Conservation (phyloP, 2,888 invertebrate species). For the Sturmia bella region DNA sequence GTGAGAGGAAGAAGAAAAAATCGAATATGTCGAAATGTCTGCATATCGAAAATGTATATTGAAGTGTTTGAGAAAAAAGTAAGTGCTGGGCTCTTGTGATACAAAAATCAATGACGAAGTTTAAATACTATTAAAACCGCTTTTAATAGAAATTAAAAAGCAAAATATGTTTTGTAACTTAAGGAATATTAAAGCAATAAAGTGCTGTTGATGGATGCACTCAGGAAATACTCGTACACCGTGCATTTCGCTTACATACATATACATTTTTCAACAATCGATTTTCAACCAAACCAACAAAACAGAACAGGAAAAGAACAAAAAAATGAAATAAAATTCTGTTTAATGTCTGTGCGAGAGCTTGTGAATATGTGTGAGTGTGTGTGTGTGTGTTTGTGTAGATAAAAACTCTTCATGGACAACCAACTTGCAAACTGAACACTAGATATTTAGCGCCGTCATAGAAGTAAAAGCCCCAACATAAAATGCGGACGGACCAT, state of each 20-base stretch:
- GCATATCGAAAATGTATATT: conserved; percentile 60
- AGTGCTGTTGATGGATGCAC: conserved; percentile 52
- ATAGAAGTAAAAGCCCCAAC: conserved; percentile 48
- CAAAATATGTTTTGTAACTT: conserved; percentile 13
- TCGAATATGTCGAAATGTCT: conserved; percentile 58
- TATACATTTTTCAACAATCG: conserved; percentile 73
- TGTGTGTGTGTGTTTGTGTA: conserved; percentile 1
- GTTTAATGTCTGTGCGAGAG: background rate
- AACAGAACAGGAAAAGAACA: conserved; percentile 40
- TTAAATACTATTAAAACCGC: background rate
- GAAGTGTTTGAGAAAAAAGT: conserved; percentile 61
- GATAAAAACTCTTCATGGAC: conserved; percentile 44
- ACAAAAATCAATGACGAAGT: conserved; percentile 7
- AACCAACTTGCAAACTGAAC: conserved; percentile 55
- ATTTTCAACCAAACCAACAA: conserved; percentile 75
- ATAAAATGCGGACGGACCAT: conserved; percentile 45
- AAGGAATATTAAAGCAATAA: conserved; percentile 35
- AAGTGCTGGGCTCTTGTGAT: conserved; percentile 52
- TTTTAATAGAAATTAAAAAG: conserved; percentile 19
- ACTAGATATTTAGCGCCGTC: conserved; percentile 57
- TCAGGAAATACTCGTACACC: conserved; percentile 48
- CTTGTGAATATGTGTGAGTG: background rate
- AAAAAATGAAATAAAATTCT: conserved; percentile 29
- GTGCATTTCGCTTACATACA: conserved; percentile 41
- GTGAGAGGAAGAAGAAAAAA: conserved; percentile 42